Evolutionary conservation across 2,113 vertebrate species (phyloP).

Genomic region (Malurus elegans): DNA sequence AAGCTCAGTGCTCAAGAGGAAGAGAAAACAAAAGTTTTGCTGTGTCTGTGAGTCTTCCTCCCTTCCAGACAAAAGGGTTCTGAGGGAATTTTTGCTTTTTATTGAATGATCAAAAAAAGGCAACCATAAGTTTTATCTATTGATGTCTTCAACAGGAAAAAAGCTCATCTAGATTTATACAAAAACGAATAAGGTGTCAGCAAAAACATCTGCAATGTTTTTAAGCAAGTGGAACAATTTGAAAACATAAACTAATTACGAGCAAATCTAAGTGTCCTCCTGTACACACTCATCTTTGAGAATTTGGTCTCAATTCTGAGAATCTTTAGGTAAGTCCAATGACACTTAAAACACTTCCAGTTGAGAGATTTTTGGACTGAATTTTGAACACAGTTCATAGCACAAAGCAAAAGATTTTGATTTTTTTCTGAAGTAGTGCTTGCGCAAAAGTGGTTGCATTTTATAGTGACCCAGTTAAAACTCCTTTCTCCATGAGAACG

Average conservation of each 20-base stretch:
- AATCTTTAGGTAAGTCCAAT: not conserved
- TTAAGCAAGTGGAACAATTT: rapidly evolving
- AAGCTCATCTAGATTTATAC: not conserved
- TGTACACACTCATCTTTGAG: not conserved
- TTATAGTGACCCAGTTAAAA: not conserved
- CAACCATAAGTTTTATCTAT: not conserved
- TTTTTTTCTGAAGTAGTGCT: not conserved
- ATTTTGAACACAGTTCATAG: not conserved
- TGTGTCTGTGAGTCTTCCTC: not conserved
- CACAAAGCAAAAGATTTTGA: not conserved
- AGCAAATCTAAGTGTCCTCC: not conserved
- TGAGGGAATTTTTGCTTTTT: not conserved
- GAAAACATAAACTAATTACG: not conserved
- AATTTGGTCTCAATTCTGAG: not conserved
- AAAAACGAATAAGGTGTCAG: not conserved
- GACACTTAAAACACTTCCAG: not conserved
- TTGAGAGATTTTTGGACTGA: not conserved
- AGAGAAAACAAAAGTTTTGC: not conserved
- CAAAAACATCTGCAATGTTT: not conserved
- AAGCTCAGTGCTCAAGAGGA: not conserved
- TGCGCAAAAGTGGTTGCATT: not conserved
- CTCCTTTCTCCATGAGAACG: not conserved
- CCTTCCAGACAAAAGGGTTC: not conserved
- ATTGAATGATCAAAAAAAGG: not conserved
- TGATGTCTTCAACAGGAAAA: not conserved